Percentiles rank a stretch among this genome's conserved stretches.
Evolutionary conservation across 2,113 vertebrate species (phyloP).

Genomic region (Carollia perspicillata): DNA sequence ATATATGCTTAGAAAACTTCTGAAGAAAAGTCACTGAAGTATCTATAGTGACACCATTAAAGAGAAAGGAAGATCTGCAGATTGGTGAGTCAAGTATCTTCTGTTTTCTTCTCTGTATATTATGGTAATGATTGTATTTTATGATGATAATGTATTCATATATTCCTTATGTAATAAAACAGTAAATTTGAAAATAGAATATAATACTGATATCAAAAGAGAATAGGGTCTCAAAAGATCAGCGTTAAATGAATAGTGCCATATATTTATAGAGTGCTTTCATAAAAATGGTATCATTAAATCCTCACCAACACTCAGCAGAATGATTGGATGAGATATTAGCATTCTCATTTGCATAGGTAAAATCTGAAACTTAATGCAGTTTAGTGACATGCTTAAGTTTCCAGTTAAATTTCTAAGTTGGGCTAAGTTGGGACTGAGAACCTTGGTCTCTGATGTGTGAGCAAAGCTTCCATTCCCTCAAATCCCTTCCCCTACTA

Average conservation of each 20-base stretch:
- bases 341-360: not conserved
- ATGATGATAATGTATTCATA: conserved; percentile 9
- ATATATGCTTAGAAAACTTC: not conserved
- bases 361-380: conserved; percentile 32
- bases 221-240: not conserved
- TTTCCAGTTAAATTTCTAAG: not conserved
- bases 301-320: not conserved
- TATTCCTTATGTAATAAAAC: not conserved
- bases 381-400: not conserved
- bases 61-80: not conserved
- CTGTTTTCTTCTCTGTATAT: conserved; percentile 1
- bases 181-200: conserved; percentile 20
- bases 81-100: not conserved
- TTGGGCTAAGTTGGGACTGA: not conserved
- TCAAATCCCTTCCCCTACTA: not conserved
- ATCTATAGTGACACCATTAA: not conserved
- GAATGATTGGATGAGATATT: not conserved
- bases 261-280: not conserved
- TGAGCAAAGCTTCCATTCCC: not conserved
- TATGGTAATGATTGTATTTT: conserved; percentile 24
- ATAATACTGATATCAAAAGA: conserved; percentile 38
- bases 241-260: not conserved
- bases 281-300: not conserved
- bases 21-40: not conserved
- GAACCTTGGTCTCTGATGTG: not conserved